Evolutionary conservation across 1,140 invertebrate genomes (phyloP).

Genomic region (Triops longicaudatus): DNA sequence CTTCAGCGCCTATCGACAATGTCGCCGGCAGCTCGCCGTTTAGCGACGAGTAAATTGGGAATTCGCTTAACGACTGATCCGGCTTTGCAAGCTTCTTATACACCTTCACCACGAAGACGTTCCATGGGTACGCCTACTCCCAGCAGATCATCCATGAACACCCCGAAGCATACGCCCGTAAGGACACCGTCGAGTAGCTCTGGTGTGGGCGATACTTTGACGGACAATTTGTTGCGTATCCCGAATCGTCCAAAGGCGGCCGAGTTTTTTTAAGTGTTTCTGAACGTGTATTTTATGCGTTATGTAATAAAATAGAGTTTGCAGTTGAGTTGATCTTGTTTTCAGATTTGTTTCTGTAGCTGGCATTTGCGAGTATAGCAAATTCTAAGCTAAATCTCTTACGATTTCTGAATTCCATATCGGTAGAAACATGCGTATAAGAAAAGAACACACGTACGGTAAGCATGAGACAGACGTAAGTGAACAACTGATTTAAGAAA

Average conservation of each 20-base stretch:
- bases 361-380: neutral
- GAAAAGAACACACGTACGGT: too few relatives aligned
- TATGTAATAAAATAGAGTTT: slow-evolving; percentile 9
- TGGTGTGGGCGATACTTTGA: slow-evolving; percentile 46
- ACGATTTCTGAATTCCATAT: neutral
- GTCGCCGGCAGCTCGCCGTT: slow-evolving; percentile 83
- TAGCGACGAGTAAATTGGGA: slow-evolving; percentile 55
- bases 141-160: slow-evolving; percentile 36
- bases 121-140: slow-evolving; percentile 29
- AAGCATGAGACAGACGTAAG: neutral
- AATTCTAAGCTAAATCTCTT: neutral
- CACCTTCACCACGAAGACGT: slow-evolving; percentile 37
- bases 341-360: neutral
- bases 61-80: slow-evolving; percentile 43
- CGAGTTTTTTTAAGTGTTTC: slow-evolving; percentile 23
- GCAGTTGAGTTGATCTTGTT: neutral
- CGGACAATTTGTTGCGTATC: slow-evolving; percentile 69
- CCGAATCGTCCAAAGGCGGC: slow-evolving; percentile 44
- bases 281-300: neutral
- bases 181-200: slow-evolving; percentile 32
- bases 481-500: neutral
- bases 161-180: slow-evolving; percentile 33
- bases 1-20: slow-evolving; percentile 67
- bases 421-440: neutral
- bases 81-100: slow-evolving; percentile 47